These are phyloP conservation scores for Mormyrops attenuatus DNA, from an alignment of 2,797 vertebrate genomes.

Conservation along the genomic window DNA sequence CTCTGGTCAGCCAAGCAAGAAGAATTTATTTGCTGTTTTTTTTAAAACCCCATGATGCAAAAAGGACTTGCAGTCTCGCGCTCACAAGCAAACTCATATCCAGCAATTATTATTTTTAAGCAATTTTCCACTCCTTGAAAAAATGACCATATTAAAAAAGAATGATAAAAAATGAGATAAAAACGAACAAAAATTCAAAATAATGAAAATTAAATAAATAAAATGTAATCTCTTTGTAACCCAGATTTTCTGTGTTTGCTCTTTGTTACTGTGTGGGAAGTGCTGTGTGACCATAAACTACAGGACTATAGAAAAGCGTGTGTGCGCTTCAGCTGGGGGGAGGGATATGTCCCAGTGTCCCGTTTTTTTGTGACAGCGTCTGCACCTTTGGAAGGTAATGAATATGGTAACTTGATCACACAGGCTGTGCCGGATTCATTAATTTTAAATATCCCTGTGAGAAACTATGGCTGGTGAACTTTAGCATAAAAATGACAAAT, in stretches of 20 bases:
- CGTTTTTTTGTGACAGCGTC: slow-evolving; percentile 49
- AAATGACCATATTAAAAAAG: not conserved
- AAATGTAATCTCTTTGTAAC: not conserved
- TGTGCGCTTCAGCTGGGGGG: not conserved
- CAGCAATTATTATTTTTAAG: not conserved
- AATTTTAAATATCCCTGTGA: slow-evolving; percentile 69
- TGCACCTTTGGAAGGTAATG: slow-evolving; percentile 65
- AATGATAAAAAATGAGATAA: not conserved
- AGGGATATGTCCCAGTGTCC: not conserved
- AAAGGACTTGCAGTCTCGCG: slow-evolving; percentile 28
- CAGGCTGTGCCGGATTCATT: slow-evolving; percentile 69
- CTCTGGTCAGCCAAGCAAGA: slow-evolving; percentile 27
- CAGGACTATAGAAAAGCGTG: not conserved
- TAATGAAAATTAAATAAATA: not conserved
- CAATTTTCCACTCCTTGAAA: not conserved
- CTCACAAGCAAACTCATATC: slow-evolving; percentile 11
- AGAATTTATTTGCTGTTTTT: slow-evolving; percentile 24
- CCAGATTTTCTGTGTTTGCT: not conserved
- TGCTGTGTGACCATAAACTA: not conserved
- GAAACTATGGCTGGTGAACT: slow-evolving; percentile 43
- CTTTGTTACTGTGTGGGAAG: not conserved
- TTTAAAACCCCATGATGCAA: not conserved
- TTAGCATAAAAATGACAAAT: not conserved
- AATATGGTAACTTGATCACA: slow-evolving; percentile 70
- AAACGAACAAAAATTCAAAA: not conserved